phyloP scores from a whole-genome alignment of 2,888 invertebrate genomes.

The Troides oblongomaculatus region DNA sequence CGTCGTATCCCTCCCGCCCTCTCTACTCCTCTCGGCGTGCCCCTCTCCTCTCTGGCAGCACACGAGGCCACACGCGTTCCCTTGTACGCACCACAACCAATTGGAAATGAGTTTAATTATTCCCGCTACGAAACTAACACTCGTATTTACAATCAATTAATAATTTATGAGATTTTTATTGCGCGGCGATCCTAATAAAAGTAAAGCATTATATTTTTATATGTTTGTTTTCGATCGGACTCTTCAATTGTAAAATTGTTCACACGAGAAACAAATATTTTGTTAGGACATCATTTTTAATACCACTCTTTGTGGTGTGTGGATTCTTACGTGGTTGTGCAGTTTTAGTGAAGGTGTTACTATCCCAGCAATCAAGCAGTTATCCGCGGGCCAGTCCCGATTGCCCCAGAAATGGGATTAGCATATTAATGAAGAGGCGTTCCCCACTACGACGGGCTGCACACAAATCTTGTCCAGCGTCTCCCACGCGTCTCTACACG shows the following conservation, averaged over 20 bases:
- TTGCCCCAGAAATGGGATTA: conserved; percentile 65
- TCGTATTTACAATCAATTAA: conserved; percentile 31
- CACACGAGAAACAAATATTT: conserved; percentile 25
- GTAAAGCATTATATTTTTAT: conserved; percentile 23
- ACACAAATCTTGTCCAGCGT: conserved; percentile 61
- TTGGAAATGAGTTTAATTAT: conserved; percentile 43
- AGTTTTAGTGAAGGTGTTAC: conserved; percentile 31
- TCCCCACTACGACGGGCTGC: conserved; percentile 39
- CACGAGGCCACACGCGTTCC: conserved; percentile 48
- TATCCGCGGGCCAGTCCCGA: conserved; percentile 42
- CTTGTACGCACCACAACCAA: conserved; percentile 43
- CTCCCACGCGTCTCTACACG: conserved; percentile 52
- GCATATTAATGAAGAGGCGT: conserved; percentile 78
- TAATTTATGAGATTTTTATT: conserved; percentile 31
- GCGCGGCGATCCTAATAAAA: conserved; percentile 26
- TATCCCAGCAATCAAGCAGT: conserved; percentile 32
- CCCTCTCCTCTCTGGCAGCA: conserved; percentile 44
- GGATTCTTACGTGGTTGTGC: conserved; percentile 11
- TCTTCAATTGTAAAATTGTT: conserved; percentile 21
- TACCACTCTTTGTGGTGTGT: neutral
- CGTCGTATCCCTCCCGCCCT: conserved; percentile 34
- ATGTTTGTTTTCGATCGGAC: conserved; percentile 26
- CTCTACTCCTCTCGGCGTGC: conserved; percentile 6
- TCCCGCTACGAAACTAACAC: conserved; percentile 33
- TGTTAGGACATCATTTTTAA: neutral